Conservation (phyloP, 2,113 vertebrate genomes). For the Grammomys dolichurus region DNA sequence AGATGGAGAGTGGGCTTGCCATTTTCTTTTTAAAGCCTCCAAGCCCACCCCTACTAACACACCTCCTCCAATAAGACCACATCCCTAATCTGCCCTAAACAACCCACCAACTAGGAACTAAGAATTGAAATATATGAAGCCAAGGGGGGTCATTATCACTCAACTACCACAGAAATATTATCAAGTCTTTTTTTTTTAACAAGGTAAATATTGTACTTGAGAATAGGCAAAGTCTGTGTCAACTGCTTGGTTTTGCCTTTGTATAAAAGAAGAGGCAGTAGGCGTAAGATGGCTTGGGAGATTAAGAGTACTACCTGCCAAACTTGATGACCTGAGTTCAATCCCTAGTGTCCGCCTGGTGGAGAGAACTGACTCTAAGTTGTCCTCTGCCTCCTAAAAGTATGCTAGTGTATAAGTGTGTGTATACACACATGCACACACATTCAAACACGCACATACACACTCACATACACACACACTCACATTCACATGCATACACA, state of each 20-base stretch:
- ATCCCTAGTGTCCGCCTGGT: background rate
- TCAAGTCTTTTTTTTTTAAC: background rate
- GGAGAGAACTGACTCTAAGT: background rate
- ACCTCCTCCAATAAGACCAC: background rate
- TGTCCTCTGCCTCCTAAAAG: background rate
- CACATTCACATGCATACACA: too few species aligned
- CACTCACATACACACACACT: background rate
- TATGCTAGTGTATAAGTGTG: background rate
- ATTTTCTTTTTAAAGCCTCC: background rate
- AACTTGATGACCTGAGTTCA: background rate
- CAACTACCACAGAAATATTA: background rate
- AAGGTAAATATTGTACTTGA: constrained; percentile 38
- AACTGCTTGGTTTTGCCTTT: background rate
- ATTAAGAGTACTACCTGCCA: too few species aligned
- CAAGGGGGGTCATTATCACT: background rate
- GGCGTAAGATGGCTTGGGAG: background rate
- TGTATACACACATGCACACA: background rate
- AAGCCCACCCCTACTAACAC: background rate
- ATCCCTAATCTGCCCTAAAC: background rate
- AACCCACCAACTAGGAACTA: background rate
- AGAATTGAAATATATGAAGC: background rate
- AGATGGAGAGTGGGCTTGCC: background rate
- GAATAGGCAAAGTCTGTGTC: background rate
- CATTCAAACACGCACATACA: too few species aligned
- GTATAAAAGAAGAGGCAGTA: background rate